Evolutionary conservation across 2,113 vertebrate genomes (phyloP).

Genomic region (Herpailurus yagouaroundi): DNA sequence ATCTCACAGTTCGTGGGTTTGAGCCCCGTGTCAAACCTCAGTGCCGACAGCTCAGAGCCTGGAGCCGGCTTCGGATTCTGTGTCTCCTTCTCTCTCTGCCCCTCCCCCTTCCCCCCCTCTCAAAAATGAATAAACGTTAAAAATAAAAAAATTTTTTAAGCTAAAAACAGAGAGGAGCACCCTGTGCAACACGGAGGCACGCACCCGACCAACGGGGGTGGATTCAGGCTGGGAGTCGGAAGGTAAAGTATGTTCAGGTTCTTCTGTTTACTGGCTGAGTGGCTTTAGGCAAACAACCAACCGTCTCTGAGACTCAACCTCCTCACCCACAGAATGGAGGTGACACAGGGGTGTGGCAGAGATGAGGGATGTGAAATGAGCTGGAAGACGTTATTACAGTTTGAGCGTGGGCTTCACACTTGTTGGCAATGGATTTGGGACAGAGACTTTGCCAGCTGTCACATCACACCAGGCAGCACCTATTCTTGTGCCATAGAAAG

Average conservation of each 20-base stretch:
- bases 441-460: not conserved
- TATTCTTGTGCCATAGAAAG: not conserved
- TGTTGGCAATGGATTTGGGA: not conserved
- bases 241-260: not conserved
- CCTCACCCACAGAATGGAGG: not conserved
- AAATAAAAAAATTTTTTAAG: not conserved
- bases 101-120: not conserved
- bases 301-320: not conserved
- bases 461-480: not conserved
- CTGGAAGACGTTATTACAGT: not conserved
- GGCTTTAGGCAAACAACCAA: not conserved
- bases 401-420: not conserved
- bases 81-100: not conserved
- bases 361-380: not conserved
- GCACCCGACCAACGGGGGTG: accelerated
- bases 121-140: too few relatives aligned
- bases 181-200: not conserved
- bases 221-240: not conserved
- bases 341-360: not conserved
- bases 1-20: too few relatives aligned
- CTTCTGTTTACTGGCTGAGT: not conserved
- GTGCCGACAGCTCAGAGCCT: too few relatives aligned
- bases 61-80: too few relatives aligned
- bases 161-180: not conserved
- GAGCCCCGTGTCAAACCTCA: too few relatives aligned